Evolutionary conservation across 2,888 invertebrate genomes (phyloP), one percentile per base, ranked within the genome.

Genomic region (Smittia aterrima): DNA sequence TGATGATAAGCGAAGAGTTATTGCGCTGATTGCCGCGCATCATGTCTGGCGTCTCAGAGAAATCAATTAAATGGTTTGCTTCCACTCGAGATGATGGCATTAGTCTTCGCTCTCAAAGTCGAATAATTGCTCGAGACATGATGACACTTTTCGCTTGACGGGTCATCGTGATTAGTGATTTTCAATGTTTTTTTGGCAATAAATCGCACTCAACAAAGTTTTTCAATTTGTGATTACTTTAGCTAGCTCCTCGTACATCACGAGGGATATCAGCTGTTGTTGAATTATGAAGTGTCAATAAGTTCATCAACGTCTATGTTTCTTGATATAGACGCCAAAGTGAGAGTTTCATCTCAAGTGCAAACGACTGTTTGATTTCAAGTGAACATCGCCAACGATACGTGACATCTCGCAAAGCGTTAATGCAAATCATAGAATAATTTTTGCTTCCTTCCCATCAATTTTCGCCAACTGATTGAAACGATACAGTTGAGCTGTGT

Each of bases 391-490:
- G 16, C 11, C 16, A 6, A 9, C 32, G 6, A 47, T 47, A 47
- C 47, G 58, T 22, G 58, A 47, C 47, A 47, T 47, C 22, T 58
- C 58, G 1, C 7, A 22, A 58, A 18, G 58, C 58, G n/a, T 9
- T 54, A 54, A 71, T 71, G 70, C 70, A 71, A 71, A 71, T 71
- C 70, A 71, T 71, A n/a, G 32, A 62, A 72, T 72, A 72, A 72
- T 72, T 72, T 72, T 27, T 72, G 72, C 24, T 72, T 72, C 72
- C 72, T 72, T 72, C 70, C 70, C 27, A 68, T 58, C 58, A 58
- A 58, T 58, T 18, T 58, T 58, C 58, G 58, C 58, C 58, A 58
- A 58, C 58, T 58, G 47, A 58, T 58, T 58, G 58, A 58, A 58
- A 3, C 47, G 47, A 47, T 47, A 47, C 47, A n/a, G 16, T 47